Evolutionary conservation across 1,140 invertebrate species (phyloP), one percentile per base, ranked within the genome.

Genomic region (Habropoda laboriosa): DNA sequence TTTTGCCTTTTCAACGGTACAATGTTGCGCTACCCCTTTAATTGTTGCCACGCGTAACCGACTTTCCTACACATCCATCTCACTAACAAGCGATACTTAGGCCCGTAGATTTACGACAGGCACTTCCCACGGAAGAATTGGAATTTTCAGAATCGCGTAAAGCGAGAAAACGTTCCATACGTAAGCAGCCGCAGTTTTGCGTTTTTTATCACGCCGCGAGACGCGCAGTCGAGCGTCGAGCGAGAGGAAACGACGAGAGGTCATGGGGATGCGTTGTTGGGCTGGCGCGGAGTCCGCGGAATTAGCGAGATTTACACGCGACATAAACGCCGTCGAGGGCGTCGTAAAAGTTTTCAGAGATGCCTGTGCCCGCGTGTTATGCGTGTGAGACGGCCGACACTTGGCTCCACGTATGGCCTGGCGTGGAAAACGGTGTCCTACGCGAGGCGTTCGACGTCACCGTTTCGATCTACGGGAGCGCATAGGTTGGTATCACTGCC

Each of bases 241-340:
- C 51, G 53, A 57, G 80, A 79, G 75, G 76, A 79, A 87, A 86
- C 84, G 87, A 82, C 64, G 77, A 81, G 72, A 76, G 76, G 78
- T 72, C 74, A 49, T 72, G 86, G 68, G n/a, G 79, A 79, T 66
- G 64, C 58, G 58, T 67, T 63, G 40, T 10, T 42, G 60, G 63
- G 24, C 32, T 13, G 30, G 55, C 82, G 86, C 88, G 30, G 64
- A 67, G 88, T 73, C 81, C 83, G 73, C 61, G 82, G 85, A 91
- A 92, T 91, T 92, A 92, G 90, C 85, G 86, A 90, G 88, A 91
- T 91, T 92, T 91, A 90, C 90, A 90, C 87, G 87, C 80, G 89
- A 86, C 91, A 89, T 92, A 92, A 92, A 91, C 86, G 87, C 85
- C 79, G 82, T 13, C 86, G 89, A 90, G 89, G 88, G 87, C 86